Conservation (phyloP, 2,888 invertebrate species). For the Nomada lathburiana region DNA sequence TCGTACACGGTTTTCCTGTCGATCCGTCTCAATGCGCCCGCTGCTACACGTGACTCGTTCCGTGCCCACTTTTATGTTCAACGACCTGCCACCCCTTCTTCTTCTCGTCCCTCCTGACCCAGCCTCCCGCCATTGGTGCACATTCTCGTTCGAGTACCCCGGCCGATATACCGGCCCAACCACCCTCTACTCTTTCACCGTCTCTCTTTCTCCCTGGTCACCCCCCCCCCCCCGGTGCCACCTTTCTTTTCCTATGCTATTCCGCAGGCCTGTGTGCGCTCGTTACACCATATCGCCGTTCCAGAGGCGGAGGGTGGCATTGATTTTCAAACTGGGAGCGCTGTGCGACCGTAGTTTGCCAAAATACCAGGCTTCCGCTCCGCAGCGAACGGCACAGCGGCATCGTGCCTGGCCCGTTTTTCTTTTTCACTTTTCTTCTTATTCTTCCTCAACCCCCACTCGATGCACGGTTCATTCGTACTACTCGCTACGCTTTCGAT, state of each 20-base stretch:
- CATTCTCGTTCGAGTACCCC: constrained; percentile 67
- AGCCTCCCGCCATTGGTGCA: constrained; percentile 62
- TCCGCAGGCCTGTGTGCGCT: constrained; percentile 51
- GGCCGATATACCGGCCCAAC: constrained; percentile 44
- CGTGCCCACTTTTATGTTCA: constrained; percentile 73
- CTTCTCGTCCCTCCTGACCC: constrained; percentile 61
- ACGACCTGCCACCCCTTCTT: constrained; percentile 64
- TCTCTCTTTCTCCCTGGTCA: constrained; percentile 23
- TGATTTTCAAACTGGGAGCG: constrained; percentile 66
- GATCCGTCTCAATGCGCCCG: constrained; percentile 69
- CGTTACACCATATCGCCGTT: constrained; percentile 58
- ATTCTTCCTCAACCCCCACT: neutral
- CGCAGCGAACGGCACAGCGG: neutral
- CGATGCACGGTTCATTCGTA: neutral
- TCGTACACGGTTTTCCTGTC: constrained; percentile 69
- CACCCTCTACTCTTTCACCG: constrained; percentile 24
- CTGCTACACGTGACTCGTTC: constrained; percentile 65
- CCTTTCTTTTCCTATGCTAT: constrained; percentile 56
- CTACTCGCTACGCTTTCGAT: neutral
- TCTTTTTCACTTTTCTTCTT: neutral
- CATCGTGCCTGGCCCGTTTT: neutral
- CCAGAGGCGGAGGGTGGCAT: constrained; percentile 50
- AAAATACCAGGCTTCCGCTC: constrained; percentile 53
- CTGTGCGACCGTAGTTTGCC: constrained; percentile 58
- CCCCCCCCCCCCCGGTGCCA: constrained; percentile 25